Evolutionary conservation across 2,797 vertebrate genomes (phyloP).

Genomic region (Stomatorhinus walkeri): DNA sequence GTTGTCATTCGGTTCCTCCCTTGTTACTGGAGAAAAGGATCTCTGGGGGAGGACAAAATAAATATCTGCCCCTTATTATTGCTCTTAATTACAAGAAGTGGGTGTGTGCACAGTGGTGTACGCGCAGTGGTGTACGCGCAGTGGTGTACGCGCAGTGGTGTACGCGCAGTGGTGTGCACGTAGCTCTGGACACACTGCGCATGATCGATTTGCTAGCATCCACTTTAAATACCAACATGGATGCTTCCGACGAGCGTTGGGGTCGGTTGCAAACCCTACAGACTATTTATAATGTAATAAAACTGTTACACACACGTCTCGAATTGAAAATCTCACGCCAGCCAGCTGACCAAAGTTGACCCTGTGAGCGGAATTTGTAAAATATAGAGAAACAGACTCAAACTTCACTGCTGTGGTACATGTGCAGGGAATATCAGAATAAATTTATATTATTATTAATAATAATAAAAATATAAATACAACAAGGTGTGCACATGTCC

Average conservation of each 20-base stretch:
- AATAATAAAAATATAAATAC: background rate
- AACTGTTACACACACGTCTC: background rate
- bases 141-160: no score
- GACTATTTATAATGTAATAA: background rate
- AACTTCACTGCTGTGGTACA: background rate
- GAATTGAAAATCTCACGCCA: background rate
- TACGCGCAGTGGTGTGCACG: no score
- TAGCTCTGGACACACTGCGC: background rate
- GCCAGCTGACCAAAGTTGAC: background rate
- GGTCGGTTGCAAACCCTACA: background rate
- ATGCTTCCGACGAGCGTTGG: background rate
- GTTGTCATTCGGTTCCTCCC: slow-evolving; percentile 42
- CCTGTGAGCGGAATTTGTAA: background rate
- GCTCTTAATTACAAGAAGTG: background rate
- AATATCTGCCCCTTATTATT: background rate
- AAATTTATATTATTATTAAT: background rate
- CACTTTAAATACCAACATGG: background rate
- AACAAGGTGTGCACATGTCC: background rate
- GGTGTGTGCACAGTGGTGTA: no score
- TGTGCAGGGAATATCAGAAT: background rate
- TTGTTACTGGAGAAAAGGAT: slow-evolving; percentile 44
- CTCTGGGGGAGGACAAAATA: slow-evolving; percentile 32
- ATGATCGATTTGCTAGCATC: background rate
- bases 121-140: no score
- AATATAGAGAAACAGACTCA: background rate